Conservation (phyloP, 2,888 invertebrate genomes). For the Platyscelio sp. region DNA sequence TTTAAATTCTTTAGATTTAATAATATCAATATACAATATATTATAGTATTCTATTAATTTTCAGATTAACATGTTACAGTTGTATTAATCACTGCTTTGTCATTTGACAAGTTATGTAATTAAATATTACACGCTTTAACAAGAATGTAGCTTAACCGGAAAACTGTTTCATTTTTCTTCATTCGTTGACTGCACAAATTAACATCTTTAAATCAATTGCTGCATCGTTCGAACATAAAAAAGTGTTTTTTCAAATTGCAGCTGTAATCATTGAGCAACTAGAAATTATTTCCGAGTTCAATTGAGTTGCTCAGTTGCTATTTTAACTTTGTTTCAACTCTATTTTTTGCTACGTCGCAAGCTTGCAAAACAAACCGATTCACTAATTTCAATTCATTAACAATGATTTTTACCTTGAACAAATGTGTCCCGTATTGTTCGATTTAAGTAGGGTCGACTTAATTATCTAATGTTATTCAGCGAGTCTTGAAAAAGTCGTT, state of each 20-base stretch:
- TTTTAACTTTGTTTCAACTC: conserved; percentile 22
- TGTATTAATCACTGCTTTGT: conserved; percentile 26
- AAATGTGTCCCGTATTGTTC: conserved; percentile 8
- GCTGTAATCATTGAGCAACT: conserved; percentile 9
- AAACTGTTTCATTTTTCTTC: conserved; percentile 31
- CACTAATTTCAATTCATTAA: conserved; percentile 32
- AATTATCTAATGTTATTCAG: conserved; percentile 21
- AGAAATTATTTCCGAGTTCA: conserved; percentile 34
- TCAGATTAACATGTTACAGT: too few species aligned
- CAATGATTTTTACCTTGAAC: conserved; percentile 42
- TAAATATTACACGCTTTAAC: conserved; percentile 15
- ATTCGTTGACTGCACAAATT: neutral
- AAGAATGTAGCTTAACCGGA: conserved; percentile 28
- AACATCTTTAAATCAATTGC: conserved; percentile 21
- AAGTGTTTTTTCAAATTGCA: neutral
- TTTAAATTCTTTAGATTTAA: too few species aligned
- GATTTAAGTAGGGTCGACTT: conserved; percentile 27
- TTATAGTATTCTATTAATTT: too few species aligned
- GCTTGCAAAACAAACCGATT: conserved; percentile 52
- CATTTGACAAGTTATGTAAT: conserved; percentile 10
- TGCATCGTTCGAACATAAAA: conserved; percentile 13
- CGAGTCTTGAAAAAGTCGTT: conserved; percentile 22
- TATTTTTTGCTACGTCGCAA: neutral
- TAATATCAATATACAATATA: too few species aligned
- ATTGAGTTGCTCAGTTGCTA: conserved; percentile 20